Conservation (phyloP, 2,888 invertebrate species). For the Heteropelma amictum region DNA sequence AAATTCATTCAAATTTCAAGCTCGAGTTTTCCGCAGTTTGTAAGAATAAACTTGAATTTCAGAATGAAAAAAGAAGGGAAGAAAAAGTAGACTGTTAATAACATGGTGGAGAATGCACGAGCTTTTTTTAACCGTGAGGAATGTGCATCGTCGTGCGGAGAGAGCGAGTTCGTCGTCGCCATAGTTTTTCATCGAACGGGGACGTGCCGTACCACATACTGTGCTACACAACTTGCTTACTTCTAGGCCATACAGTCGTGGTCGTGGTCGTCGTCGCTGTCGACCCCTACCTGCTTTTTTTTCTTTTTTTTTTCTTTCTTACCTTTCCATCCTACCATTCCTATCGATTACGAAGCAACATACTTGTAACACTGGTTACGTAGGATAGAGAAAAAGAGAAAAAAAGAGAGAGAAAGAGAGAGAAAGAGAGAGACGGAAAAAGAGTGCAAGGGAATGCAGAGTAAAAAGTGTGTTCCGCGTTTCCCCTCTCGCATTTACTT, state of each 20-base stretch:
- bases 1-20: no score
- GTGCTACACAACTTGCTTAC: slow-evolving; percentile 26
- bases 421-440: no score
- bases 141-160: background rate
- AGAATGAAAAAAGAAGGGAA: no score
- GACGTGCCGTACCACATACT: slow-evolving; percentile 18
- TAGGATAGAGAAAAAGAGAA: background rate
- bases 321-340: slow-evolving; percentile 39
- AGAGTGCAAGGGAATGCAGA: background rate
- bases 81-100: no score
- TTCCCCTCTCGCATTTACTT: slow-evolving; percentile 42
- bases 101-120: background rate
- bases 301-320: background rate
- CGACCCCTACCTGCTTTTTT: slow-evolving; percentile 28
- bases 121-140: background rate
- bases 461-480: slow-evolving; percentile 11
- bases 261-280: slow-evolving; percentile 41
- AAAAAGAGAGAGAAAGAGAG: background rate
- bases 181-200: slow-evolving; percentile 12
- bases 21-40: no score
- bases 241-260: slow-evolving; percentile 49
- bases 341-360: slow-evolving; percentile 47
- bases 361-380: background rate
- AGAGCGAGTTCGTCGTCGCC: background rate
- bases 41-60: no score